Base-by-base conservation (phyloP, 2,888 invertebrate species). In the Anthrax anthrax region DNA sequence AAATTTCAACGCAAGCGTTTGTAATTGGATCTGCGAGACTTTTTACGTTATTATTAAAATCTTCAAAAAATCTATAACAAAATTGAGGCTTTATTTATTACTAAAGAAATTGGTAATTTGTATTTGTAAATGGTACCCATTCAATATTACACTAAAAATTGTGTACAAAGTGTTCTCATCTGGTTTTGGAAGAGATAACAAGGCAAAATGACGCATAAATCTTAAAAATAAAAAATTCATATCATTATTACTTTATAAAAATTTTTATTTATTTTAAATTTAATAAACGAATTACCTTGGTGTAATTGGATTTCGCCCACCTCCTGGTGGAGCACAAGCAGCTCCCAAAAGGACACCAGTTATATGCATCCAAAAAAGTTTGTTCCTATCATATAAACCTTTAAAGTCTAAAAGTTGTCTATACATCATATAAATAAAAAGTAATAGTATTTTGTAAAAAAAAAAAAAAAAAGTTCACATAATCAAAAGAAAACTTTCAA, bases 301-400 rank as follows among this genome's bases (percentile, higher is more conserved):
- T 0, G 89, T 87, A 14, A 94, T 72, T 12, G 85, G 82, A 60
- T 91, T 88, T 41, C 89, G 72, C 0, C 92, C 92, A 12, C 92
- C 92, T 1, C 92, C 91, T 0, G 92, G 91, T 1, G 92, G 92
- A 0, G 84, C 87, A 64, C 92, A 91, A 41, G 89, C 90, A 47
- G 90, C 90, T n/a, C 82, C 75, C 44, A 94, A 65, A 0, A 87
- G 81, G 37, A 91, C 83, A 63, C 91, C 86, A 50, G 80, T 69
- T n/a, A 92, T 80, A 10, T 81, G 77, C 62, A 88, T 90, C 91
- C 91, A 92, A 62, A 81, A 88, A 40, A 91, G 65, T 60, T 88
- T 90, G 49, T 87, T 84, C 44, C 90, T 76, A 60, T 92, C 92
- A 61, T 88, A 92, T 45, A 91, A 70, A 1, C 91, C 92, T 81